Evolutionary conservation across 30 jellyfish, hydroid and myxozoan species (phyloP).

Genomic region (Hydractinia symbiolongicarpus): DNA sequence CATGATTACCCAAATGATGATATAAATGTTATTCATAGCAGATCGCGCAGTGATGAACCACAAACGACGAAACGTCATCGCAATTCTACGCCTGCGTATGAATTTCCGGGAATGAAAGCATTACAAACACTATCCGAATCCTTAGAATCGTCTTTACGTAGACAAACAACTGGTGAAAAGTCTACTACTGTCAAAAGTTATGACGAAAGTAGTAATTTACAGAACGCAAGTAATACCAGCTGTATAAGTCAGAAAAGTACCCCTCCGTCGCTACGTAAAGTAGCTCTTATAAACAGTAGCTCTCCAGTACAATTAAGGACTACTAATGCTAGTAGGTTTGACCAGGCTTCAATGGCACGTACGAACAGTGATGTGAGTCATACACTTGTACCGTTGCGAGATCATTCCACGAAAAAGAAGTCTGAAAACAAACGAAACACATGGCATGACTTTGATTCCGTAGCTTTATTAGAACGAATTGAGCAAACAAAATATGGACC

Average conservation of each 20-base stretch:
- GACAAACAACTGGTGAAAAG: slow-evolving; percentile 1
- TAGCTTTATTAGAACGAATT: slow-evolving; percentile 24
- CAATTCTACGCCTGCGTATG: slow-evolving; percentile 3
- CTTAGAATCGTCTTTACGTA: slow-evolving; percentile 56
- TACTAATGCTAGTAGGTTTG: background rate
- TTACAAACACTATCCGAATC: slow-evolving; percentile 54
- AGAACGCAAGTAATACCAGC: background rate
- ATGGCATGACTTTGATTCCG: slow-evolving; percentile 34
- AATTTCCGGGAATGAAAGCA: slow-evolving; percentile 82
- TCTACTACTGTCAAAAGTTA: background rate
- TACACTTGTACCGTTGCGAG: slow-evolving; percentile 13
- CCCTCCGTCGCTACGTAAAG: slow-evolving; percentile 16
- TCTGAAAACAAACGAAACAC: slow-evolving; percentile 22
- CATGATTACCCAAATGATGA: background rate
- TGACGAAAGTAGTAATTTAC: background rate
- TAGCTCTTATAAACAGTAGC: background rate
- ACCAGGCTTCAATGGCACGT: background rate
- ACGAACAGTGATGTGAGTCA: slow-evolving; percentile 1
- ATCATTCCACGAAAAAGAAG: slow-evolving; percentile 1
- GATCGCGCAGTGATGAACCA: slow-evolving; percentile 42
- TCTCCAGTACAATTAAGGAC: background rate
- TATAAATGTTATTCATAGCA: slow-evolving; percentile 7
- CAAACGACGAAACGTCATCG: background rate
- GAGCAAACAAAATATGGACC: slow-evolving; percentile 13
- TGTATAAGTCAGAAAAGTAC: background rate